These are phyloP conservation scores for Pseudeuparius sepicola DNA, from an alignment of 2,888 invertebrate species.

Conservation along the genomic window DNA sequence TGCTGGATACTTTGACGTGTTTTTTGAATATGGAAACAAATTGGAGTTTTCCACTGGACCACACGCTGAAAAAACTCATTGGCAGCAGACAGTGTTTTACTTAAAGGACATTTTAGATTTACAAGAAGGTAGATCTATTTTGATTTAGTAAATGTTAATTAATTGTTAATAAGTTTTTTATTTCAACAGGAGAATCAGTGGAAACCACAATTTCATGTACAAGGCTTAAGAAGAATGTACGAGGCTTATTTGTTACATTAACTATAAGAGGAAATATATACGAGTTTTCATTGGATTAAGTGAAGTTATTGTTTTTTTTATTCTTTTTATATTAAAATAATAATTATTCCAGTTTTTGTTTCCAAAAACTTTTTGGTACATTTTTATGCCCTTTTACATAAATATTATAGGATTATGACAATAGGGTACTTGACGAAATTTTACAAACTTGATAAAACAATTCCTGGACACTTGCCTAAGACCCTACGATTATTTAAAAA, in stretches of 20 bases:
- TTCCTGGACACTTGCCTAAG: too few species aligned
- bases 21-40: slow-evolving; percentile 61
- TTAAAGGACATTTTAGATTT: slow-evolving; percentile 63
- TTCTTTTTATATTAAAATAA: too few species aligned
- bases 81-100: slow-evolving; percentile 91
- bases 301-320: too few species aligned
- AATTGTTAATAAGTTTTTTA: slow-evolving; percentile 9
- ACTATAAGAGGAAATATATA: slow-evolving; percentile 50
- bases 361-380: too few species aligned
- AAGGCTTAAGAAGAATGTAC: slow-evolving; percentile 61
- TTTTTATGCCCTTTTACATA: too few species aligned
- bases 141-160: slow-evolving; percentile 5
- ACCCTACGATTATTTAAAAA: too few species aligned
- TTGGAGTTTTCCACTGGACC: slow-evolving; percentile 75
- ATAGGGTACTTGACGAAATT: too few species aligned
- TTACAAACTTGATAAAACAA: too few species aligned
- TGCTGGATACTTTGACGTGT: slow-evolving; percentile 86
- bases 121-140: slow-evolving; percentile 46
- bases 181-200: slow-evolving; percentile 43
- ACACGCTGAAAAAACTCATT: slow-evolving; percentile 66
- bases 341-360: too few species aligned
- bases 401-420: too few species aligned
- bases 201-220: slow-evolving; percentile 63
- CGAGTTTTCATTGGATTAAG: slow-evolving; percentile 55
- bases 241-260: slow-evolving; percentile 63